Percentiles rank a stretch among this genome's conserved stretches.
Evolutionary conservation across 2,113 vertebrate species (phyloP).

Genomic region (Octodon degus): DNA sequence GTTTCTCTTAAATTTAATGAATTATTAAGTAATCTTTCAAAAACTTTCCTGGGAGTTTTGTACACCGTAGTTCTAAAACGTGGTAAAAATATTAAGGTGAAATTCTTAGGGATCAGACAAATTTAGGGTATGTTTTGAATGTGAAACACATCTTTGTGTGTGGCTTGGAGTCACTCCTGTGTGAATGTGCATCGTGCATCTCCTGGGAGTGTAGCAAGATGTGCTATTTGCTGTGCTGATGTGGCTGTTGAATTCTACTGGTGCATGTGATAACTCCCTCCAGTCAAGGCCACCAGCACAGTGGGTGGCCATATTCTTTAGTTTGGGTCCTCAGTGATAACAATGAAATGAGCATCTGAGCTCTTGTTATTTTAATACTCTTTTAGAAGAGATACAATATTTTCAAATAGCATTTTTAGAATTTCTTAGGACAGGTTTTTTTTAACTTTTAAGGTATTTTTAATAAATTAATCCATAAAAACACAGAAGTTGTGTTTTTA

Average conservation of each 20-base stretch:
- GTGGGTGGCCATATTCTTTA: neutral
- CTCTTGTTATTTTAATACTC: neutral
- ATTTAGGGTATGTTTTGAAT: neutral
- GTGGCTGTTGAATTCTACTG: neutral
- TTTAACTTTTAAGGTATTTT: neutral
- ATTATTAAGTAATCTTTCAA: neutral
- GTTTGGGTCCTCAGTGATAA: neutral
- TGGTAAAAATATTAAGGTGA: neutral
- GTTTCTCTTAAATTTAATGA: neutral
- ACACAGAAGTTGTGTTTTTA: neutral
- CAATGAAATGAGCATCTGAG: neutral
- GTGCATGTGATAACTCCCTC: neutral
- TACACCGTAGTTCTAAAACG: neutral
- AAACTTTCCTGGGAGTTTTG: neutral
- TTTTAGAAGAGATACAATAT: neutral
- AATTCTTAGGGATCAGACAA: neutral
- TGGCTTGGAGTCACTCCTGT: neutral
- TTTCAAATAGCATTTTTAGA: neutral
- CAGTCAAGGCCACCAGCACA: neutral
- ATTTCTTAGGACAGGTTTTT: neutral
- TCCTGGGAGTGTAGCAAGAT: accelerated
- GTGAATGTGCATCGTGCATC: neutral
- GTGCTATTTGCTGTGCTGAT: neutral
- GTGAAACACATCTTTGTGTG: neutral
- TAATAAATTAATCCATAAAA: neutral